Evolutionary conservation across 2,888 invertebrate genomes (phyloP).

Genomic region (Drosophila tanythrix): DNA sequence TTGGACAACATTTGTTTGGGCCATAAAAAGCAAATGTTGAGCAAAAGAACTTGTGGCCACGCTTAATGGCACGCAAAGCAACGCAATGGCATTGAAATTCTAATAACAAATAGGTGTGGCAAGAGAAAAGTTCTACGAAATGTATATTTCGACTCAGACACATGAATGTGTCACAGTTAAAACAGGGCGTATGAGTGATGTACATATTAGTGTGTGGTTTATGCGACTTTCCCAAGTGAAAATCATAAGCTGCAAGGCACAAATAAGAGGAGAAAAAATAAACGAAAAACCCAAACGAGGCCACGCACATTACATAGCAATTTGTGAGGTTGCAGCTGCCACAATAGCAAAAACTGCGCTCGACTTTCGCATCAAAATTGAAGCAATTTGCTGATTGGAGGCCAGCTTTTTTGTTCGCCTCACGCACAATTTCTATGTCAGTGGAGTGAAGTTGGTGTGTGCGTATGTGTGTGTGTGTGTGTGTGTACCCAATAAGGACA

Average conservation of each 20-base stretch:
- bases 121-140: conserved; percentile 5
- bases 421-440: conserved; percentile 55
- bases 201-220: conserved; percentile 6
- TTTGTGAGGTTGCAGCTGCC: conserved; percentile 66
- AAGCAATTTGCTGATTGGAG: conserved; percentile 63
- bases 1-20: conserved; percentile 44
- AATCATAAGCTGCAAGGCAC: conserved; percentile 43
- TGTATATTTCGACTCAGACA: neutral
- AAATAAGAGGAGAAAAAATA: conserved; percentile 7
- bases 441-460: neutral
- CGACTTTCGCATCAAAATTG: conserved; percentile 70
- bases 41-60: conserved; percentile 32
- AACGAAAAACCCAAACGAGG: conserved; percentile 61
- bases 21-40: conserved; percentile 30
- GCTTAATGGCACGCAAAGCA: conserved; percentile 55
- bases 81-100: conserved; percentile 51
- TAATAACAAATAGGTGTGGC: conserved; percentile 47
- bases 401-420: conserved; percentile 46
- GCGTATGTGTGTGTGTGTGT: neutral
- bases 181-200: conserved; percentile 52
- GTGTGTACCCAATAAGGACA: conserved; percentile 59
- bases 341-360: conserved; percentile 38
- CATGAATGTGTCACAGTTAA: conserved; percentile 29
- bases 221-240: conserved; percentile 59
- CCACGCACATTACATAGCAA: conserved; percentile 77